Base-by-base conservation (phyloP, 2,113 vertebrate species). In the Aegithalos caudatus region DNA sequence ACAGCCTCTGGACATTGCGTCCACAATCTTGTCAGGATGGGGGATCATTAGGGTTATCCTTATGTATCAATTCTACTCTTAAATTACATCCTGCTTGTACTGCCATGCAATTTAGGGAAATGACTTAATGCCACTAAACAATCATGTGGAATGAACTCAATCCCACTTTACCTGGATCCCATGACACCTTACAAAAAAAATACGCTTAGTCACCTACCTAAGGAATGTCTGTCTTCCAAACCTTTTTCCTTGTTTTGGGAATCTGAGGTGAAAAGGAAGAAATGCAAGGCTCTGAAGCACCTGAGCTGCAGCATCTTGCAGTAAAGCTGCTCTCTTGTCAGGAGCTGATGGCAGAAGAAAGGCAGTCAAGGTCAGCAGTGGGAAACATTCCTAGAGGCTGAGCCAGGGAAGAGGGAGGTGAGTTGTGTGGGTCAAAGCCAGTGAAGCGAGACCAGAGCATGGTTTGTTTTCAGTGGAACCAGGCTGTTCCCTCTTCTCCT, bases 361-460 rank as follows among this genome's bases (percentile, higher is more conserved):
- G 18, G 28, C 71, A 67, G 82, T 90, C 76, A 93, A 93, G 93
- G 93, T 93, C 92, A 96, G 50, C 56, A 65, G 65, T 33, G 42
- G 90, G 64, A 79, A 62, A 31, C n/a, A 24, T 71, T 78, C 33
- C 50, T 88, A 29, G 74, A 77, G 64, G 22, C 72, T 74, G 27
- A 66, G 54, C 51, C 6, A 3, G 48, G 70, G 33, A 88, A 35
- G n/a, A 89, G 53, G 50, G 21, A 91, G 45, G 66, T 18, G 18
- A 80, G 7, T 47, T 20, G 35, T 60, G 47, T 90, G 45, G 33
- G 67, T 79, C 40, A 82, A 70, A 82, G 51, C 61, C 54, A 77
- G n/a, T 50, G 61, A 60, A 90, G 71, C 0, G 0, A 83, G 61
- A 89, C 77, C 42, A 69, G 47, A 85, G n/a, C 20, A 31, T 72